phyloP scores from a whole-genome alignment of 2,888 invertebrate species.

The Gari tellinella region DNA sequence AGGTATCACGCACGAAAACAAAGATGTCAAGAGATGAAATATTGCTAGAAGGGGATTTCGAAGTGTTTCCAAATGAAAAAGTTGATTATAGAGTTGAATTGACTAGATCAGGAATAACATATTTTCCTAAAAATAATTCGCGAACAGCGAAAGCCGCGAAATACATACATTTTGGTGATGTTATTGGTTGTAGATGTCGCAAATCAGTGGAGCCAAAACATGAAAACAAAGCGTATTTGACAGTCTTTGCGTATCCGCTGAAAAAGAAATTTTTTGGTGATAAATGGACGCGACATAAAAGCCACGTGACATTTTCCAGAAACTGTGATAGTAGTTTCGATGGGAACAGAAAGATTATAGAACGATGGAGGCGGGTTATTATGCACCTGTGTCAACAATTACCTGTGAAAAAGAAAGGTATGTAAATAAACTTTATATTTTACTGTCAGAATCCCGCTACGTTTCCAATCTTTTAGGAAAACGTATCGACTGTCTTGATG shows the following conservation, averaged over 20 bases:
- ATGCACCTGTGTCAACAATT: constrained; percentile 53
- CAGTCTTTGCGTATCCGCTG: constrained; percentile 79
- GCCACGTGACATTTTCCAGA: constrained; percentile 73
- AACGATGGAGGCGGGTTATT: constrained; percentile 68
- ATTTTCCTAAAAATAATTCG: constrained; percentile 49
- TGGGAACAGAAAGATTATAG: constrained; percentile 75
- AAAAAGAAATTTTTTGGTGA: constrained; percentile 75
- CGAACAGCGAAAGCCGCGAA: constrained; percentile 60
- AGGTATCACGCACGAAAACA: too few species aligned
- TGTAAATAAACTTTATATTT: background rate
- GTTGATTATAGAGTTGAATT: constrained; percentile 66
- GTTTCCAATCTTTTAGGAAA: too few species aligned
- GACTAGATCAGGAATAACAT: constrained; percentile 64
- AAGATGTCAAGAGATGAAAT: constrained; percentile 69
- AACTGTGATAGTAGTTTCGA: constrained; percentile 63
- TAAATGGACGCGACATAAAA: constrained; percentile 69
- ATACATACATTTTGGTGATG: constrained; percentile 74
- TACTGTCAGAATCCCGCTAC: too few species aligned
- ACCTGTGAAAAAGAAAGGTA: constrained; percentile 49
- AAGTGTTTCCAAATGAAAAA: constrained; percentile 70
- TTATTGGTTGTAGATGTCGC: constrained; percentile 79
- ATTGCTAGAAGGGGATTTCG: constrained; percentile 69
- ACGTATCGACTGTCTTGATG: too few species aligned
- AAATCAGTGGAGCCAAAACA: constrained; percentile 64
- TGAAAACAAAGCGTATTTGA: constrained; percentile 69